Conservation (phyloP, 2,888 invertebrate species). For the Tiphia femorata region DNA sequence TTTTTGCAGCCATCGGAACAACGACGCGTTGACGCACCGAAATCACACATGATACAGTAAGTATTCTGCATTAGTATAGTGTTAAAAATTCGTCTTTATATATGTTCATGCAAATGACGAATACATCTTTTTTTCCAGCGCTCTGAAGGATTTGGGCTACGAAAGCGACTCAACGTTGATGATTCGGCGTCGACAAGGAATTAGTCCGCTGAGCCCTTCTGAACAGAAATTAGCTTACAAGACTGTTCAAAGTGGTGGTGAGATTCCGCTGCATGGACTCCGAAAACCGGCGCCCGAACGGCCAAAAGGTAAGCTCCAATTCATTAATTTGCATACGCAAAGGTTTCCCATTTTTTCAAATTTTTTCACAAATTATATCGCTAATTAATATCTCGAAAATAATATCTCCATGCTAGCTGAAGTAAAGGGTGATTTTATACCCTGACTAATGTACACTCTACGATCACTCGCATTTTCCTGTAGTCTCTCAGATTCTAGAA, state of each 20-base stretch:
- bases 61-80: constrained; percentile 49
- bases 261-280: constrained; percentile 93
- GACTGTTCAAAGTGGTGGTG: constrained; percentile 92
- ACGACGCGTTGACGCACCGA: constrained; percentile 76
- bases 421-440: too few relatives aligned
- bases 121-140: constrained; percentile 71
- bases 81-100: too few relatives aligned
- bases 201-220: constrained; percentile 80
- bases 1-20: constrained; percentile 77
- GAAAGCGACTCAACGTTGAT: constrained; percentile 92
- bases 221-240: constrained; percentile 89
- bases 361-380: not conserved
- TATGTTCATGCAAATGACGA: too few relatives aligned
- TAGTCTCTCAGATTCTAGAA: too few relatives aligned
- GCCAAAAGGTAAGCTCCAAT: constrained; percentile 75
- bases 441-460: too few relatives aligned
- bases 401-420: too few relatives aligned
- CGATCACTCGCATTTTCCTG: too few relatives aligned
- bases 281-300: constrained; percentile 90
- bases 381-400: too few relatives aligned
- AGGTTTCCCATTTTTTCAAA: not conserved
- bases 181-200: constrained; percentile 82
- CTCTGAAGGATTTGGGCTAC: constrained; percentile 90
- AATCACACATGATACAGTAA: constrained; percentile 88
- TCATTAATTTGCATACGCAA: too few relatives aligned